These are phyloP conservation scores for Axinella damicornis DNA, from an alignment of 37 sponge, comb jelly and placozoan species.

Conservation along the genomic window DNA sequence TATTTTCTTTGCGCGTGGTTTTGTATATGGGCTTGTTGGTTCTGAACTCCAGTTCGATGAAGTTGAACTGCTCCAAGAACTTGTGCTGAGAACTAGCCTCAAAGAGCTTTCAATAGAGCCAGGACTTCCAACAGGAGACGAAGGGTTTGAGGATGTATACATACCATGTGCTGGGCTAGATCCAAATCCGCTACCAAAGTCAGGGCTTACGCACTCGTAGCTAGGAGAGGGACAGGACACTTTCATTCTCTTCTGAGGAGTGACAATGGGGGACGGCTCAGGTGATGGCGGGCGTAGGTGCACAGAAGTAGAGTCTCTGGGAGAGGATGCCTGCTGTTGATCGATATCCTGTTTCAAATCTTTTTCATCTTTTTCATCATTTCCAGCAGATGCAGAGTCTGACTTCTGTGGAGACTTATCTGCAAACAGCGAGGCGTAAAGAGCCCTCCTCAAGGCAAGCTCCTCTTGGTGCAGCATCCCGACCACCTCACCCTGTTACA, in stretches of 20 bases:
- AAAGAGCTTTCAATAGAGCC: neutral
- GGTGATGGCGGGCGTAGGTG: no score
- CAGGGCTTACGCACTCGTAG: neutral
- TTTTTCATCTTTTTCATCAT: neutral
- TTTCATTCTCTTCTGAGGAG: neutral
- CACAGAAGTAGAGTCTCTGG: neutral
- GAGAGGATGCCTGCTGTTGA: no score
- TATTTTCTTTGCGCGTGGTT: neutral
- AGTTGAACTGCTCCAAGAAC: slow-evolving; percentile 14
- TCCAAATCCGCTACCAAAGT: neutral
- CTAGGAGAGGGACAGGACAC: neutral
- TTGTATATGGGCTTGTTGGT: neutral
- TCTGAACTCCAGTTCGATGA: neutral
- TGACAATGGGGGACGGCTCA: neutral
- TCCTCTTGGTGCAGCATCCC: slow-evolving; percentile 44
- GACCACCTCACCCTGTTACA: neutral
- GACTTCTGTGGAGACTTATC: neutral
- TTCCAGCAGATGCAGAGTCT: neutral
- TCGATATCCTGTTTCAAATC: no score
- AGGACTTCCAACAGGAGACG: slow-evolving; percentile 2
- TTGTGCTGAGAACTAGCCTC: slow-evolving; percentile 25
- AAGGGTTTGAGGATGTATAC: neutral
- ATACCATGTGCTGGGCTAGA: neutral
- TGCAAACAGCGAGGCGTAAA: slow-evolving; percentile 21
- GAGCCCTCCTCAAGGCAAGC: slow-evolving; percentile 28